Percentiles rank a stretch among this genome's conserved stretches.
Evolutionary conservation across 2,113 vertebrate species (phyloP).

Genomic region (Cathartes aura): DNA sequence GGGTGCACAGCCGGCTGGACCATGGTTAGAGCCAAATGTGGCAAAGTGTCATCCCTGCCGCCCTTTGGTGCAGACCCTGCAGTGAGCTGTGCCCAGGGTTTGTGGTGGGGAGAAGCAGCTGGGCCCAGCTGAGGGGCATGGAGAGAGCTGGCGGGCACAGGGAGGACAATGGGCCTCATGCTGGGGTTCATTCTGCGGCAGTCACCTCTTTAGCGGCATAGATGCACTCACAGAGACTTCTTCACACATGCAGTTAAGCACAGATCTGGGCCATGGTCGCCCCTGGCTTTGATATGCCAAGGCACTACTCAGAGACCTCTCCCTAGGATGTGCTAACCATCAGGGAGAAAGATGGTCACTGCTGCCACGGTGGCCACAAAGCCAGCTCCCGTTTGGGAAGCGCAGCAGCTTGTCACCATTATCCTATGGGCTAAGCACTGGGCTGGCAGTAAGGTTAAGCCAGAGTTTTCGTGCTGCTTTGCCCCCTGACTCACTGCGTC

Average conservation of each 20-base stretch:
- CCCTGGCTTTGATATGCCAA: not conserved
- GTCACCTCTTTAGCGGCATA: not conserved
- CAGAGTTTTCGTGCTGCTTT: not conserved
- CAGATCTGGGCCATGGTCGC: too few relatives aligned
- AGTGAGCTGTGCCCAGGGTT: not conserved
- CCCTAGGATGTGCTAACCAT: too few relatives aligned
- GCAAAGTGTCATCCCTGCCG: fast-evolving
- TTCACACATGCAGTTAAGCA: not conserved
- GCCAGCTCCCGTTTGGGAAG: not conserved
- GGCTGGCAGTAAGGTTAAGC: not conserved
- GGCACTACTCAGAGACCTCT: not conserved
- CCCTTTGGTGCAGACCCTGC: not conserved
- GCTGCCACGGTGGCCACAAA: not conserved
- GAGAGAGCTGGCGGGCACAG: fast-evolving
- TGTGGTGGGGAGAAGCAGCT: not conserved
- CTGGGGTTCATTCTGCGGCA: not conserved
- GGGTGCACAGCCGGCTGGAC: not conserved
- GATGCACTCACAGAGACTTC: not conserved
- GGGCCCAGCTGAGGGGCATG: not conserved
- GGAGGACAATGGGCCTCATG: fast-evolving
- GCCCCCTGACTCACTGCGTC: not conserved
- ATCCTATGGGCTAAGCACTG: not conserved
- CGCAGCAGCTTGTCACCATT: not conserved
- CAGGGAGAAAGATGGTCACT: not conserved
- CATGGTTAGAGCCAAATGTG: not conserved